A percentile compares a stretch with the other conserved stretches of the same genome.
These are phyloP conservation scores for Melangyna quadrimaculata DNA, from an alignment of 2,888 invertebrate genomes.

Conservation along the genomic window DNA sequence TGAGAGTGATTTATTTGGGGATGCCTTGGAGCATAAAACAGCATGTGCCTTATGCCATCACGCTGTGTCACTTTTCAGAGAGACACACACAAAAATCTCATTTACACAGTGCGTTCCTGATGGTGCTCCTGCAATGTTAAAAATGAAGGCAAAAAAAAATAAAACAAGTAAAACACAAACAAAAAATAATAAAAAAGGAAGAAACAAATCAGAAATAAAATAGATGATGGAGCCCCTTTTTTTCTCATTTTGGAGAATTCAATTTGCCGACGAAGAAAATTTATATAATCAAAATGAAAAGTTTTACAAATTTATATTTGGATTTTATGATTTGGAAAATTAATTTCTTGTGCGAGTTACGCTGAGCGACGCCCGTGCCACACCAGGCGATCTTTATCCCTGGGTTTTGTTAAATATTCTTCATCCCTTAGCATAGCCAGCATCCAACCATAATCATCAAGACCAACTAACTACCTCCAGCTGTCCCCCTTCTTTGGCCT, in stretches of 20 bases:
- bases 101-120: conserved; percentile 1
- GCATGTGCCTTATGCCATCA: conserved; percentile 19
- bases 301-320: conserved; percentile 35
- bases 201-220: conserved; percentile 4
- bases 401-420: background rate
- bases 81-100: conserved; percentile 7
- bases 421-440: background rate
- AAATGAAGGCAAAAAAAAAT: background rate
- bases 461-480: background rate
- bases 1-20: conserved; percentile 9
- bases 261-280: conserved; percentile 24
- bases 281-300: conserved; percentile 27
- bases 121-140: background rate
- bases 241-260: conserved; percentile 26
- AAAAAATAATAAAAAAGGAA: background rate
- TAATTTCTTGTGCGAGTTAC: conserved; percentile 14
- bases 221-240: conserved; percentile 24
- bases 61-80: conserved; percentile 18
- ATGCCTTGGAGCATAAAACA: conserved; percentile 25
- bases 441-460: background rate
- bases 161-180: no score
- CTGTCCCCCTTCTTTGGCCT: background rate
- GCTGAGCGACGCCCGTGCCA: background rate
- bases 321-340: conserved; percentile 54
- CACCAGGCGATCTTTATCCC: background rate